Percentiles rank a stretch among this genome's conserved stretches.
phyloP scores from a whole-genome alignment of 2,113 vertebrate genomes.

The Plotosus lineatus region DNA sequence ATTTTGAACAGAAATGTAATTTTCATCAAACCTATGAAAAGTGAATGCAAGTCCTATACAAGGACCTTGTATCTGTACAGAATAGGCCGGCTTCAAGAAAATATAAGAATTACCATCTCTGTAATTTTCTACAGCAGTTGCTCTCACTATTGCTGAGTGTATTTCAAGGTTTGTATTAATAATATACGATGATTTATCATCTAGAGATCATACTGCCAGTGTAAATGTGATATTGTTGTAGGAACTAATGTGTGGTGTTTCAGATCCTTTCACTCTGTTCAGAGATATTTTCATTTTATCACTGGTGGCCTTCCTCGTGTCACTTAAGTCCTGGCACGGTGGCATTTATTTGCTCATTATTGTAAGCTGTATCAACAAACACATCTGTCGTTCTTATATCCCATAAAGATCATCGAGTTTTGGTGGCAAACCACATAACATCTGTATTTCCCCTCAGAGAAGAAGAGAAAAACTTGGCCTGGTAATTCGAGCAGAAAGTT shows the following conservation, averaged over 20 bases:
- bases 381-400: background rate
- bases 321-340: background rate
- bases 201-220: background rate
- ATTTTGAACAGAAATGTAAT: background rate
- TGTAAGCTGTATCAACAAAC: background rate
- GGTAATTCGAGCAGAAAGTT: background rate
- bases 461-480: background rate
- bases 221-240: background rate
- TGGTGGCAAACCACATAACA: background rate
- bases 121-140: background rate
- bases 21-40: background rate
- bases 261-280: background rate
- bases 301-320: background rate
- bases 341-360: background rate
- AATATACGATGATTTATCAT: background rate
- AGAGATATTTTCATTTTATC: background rate
- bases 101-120: background rate
- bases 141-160: background rate
- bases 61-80: background rate
- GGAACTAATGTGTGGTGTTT: background rate
- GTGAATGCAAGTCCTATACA: background rate
- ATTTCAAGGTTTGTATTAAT: background rate
- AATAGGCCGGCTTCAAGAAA: background rate
- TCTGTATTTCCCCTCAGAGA: background rate
- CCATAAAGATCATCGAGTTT: background rate